These are phyloP conservation scores for Ophion costatus DNA, from an alignment of 2,888 invertebrate species.

Conservation along the genomic window DNA sequence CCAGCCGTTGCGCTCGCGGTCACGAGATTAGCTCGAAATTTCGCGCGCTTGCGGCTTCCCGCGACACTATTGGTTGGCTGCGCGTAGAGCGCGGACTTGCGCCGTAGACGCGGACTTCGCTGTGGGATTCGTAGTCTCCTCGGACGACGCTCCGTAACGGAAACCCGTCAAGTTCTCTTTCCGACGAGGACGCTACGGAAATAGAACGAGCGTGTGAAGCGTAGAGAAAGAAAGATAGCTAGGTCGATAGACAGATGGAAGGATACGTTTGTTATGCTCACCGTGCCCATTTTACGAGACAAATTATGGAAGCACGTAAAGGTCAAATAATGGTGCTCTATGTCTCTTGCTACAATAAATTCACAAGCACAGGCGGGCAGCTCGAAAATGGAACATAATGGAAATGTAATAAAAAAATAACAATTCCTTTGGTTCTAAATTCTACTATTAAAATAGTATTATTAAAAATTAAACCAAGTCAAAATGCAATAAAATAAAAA, in stretches of 20 bases:
- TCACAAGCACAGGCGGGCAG: too few relatives aligned
- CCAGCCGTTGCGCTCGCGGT: not conserved
- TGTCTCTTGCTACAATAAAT: too few relatives aligned
- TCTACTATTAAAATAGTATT: too few relatives aligned
- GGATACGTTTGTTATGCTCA: not conserved
- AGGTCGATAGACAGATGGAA: slow-evolving; percentile 2
- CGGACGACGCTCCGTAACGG: slow-evolving; percentile 48
- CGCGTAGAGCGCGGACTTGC: slow-evolving; percentile 48
- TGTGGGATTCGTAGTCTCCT: slow-evolving; percentile 30
- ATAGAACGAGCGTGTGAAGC: slow-evolving; percentile 13
- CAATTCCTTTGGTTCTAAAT: too few relatives aligned
- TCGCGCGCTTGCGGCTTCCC: slow-evolving; percentile 37
- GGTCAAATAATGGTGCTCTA: not conserved
- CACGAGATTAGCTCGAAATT: slow-evolving; percentile 32
- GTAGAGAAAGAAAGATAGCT: not conserved
- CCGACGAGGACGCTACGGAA: slow-evolving; percentile 9
- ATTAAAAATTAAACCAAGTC: too few relatives aligned
- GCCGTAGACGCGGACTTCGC: slow-evolving; percentile 33
- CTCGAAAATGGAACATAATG: too few relatives aligned
- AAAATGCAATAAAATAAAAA: too few relatives aligned
- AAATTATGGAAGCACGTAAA: not conserved
- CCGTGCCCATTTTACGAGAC: not conserved
- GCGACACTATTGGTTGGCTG: slow-evolving; percentile 21
- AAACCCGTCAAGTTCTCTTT: slow-evolving; percentile 51
- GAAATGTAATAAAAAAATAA: too few relatives aligned